phyloP scores from a whole-genome alignment of 2,888 invertebrate genomes.

The Neocrepidodera transversa region DNA sequence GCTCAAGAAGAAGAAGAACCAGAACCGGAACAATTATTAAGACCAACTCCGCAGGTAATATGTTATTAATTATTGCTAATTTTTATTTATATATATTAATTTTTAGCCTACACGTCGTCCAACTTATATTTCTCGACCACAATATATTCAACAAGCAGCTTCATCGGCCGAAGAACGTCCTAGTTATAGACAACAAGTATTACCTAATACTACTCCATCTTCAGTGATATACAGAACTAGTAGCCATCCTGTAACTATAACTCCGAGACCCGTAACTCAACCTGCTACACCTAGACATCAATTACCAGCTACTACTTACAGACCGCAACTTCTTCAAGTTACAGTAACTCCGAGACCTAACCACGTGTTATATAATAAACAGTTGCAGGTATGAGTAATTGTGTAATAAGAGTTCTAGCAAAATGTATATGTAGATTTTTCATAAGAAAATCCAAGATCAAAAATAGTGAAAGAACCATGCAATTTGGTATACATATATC shows the following conservation, averaged over 20 bases:
- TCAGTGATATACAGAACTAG: conserved; percentile 56
- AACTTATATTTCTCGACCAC: conserved; percentile 56
- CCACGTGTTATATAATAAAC: conserved; percentile 54
- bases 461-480: no score
- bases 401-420: not conserved
- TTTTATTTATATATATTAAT: not conserved
- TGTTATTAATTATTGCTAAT: not conserved
- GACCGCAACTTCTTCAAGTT: conserved; percentile 67
- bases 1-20: conserved; percentile 69
- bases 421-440: no score
- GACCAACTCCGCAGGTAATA: conserved; percentile 53
- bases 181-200: conserved; percentile 51
- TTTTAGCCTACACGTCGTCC: conserved; percentile 56
- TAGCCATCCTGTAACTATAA: conserved; percentile 66
- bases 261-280: conserved; percentile 64
- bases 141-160: conserved; percentile 46
- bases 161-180: conserved; percentile 44
- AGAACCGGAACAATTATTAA: conserved; percentile 62
- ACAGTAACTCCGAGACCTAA: conserved; percentile 67
- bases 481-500: no score
- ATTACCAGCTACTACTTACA: conserved; percentile 72
- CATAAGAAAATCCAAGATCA: no score
- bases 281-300: conserved; percentile 57
- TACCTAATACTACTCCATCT: conserved; percentile 63
- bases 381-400: conserved; percentile 37